Evolutionary conservation across 2,888 invertebrate species (phyloP), one percentile per base, ranked within the genome.

Genomic region (Tetramorium bicarinatum): DNA sequence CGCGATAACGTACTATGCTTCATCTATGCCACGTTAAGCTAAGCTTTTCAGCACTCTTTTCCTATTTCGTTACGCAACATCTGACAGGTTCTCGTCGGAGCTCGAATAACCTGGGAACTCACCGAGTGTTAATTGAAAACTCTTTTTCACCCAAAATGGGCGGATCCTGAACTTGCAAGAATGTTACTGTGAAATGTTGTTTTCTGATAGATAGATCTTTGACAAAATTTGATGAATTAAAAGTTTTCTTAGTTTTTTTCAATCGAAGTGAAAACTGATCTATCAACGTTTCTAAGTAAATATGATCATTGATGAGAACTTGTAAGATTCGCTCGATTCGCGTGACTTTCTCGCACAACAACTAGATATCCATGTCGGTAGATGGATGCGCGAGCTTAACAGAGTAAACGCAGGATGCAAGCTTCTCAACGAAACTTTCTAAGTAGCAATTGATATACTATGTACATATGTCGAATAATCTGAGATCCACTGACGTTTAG

Each of bases 1-100:
- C 49, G 80, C 80, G 76, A 66, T 84, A 74, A 83, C 64, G 80
- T 29, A 47, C 76, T 56, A 76, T 80, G 76, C 86, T 87, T 89
- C 89, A 89, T 89, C 86, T 83, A 83, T 83, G 56, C 66, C 75
- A 67, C 66, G 83, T 87, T 81, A 87, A 87, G 75, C 87, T 86
- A 80, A 87, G 82, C 87, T 87, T 88, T 84, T 89, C 72, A 84
- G 0, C 34, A 41, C 21, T 64, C 41, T 56, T 64, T 49, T 21
- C 34, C 29, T 59, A 29, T 64, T 61, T 54, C 66, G 25, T 44
- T 52, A 38, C 67, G 38, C 61, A 21, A 21, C 64, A 56, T 38
- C 41, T 56, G 66, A 54, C 61, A n/a, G 52, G 67, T 49, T 66
- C 66, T 64, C 74, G 49, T 72, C 13, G n/a, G 18, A 21, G 47